phyloP scores from a whole-genome alignment of 1,140 invertebrate genomes.

The Thereuonema tuberculata region DNA sequence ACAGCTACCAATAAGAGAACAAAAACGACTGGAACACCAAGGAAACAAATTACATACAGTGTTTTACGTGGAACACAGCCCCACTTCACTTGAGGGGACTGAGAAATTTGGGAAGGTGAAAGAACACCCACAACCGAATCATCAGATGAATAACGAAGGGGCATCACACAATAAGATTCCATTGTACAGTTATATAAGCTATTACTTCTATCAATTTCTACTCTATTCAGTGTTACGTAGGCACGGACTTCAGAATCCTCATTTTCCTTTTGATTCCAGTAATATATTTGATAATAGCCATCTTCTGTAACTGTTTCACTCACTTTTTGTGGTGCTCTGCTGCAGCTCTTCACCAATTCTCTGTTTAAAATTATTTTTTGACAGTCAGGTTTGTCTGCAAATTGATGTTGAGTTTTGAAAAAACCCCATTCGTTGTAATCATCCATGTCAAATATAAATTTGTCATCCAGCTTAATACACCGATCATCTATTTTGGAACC shows the following conservation, averaged over 20 bases:
- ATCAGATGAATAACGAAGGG: neutral
- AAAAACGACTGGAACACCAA: neutral
- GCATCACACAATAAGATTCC: neutral
- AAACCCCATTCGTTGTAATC: too few species aligned
- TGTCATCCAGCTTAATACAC: neutral
- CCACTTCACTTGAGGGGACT: too few species aligned
- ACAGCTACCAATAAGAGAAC: too few species aligned
- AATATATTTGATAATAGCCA: neutral
- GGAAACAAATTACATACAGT: neutral
- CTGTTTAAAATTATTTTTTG: too few species aligned
- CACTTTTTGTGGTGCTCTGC: neutral
- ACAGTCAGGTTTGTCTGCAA: too few species aligned
- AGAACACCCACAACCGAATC: too few species aligned
- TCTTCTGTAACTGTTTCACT: neutral
- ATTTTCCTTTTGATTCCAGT: neutral
- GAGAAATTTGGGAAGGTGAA: too few species aligned
- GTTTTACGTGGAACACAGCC: neutral
- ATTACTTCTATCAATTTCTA: neutral
- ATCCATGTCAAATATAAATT: too few species aligned
- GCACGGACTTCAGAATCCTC: neutral
- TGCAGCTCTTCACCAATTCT: neutral
- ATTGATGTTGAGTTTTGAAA: too few species aligned
- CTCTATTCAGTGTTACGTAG: neutral
- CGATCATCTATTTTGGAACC: neutral
- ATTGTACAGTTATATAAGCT: neutral